Conservation (phyloP, 2,888 invertebrate genomes). For the Cephalotes varians region DNA sequence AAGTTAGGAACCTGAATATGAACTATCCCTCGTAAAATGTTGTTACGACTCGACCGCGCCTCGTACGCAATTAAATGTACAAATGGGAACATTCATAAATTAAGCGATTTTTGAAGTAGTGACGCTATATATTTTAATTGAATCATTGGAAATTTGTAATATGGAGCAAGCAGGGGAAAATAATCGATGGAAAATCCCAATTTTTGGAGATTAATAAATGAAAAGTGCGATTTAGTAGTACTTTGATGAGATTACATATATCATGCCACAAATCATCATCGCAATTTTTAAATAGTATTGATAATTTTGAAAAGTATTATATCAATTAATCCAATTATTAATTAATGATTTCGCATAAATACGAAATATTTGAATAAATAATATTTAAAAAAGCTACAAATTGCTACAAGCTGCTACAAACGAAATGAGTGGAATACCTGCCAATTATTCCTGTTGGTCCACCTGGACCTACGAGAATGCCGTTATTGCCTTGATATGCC, state of each 20-base stretch:
- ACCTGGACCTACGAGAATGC: constrained; percentile 85
- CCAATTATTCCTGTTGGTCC: constrained; percentile 87
- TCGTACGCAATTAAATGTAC: constrained; percentile 34
- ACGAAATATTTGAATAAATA: background rate
- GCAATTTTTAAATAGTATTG: background rate
- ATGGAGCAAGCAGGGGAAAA: background rate
- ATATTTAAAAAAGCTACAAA: background rate
- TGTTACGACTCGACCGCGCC: background rate
- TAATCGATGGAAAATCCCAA: background rate
- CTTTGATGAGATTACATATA: background rate
- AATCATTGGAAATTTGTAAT: constrained; percentile 38
- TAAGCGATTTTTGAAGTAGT: background rate
- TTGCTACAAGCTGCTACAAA: too few species aligned
- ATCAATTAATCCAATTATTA: constrained; percentile 18
- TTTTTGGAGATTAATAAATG: constrained; percentile 34
- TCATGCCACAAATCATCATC: background rate
- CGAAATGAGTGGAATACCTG: constrained; percentile 70
- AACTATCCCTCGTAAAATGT: constrained; percentile 24
- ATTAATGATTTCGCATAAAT: background rate
- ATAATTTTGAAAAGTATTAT: background rate
- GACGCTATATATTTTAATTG: constrained; percentile 38
- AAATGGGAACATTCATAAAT: constrained; percentile 23
- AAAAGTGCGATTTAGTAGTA: constrained; percentile 1
- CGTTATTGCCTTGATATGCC: constrained; percentile 67
- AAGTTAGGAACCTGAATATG: background rate